A percentile compares a stretch with the other conserved stretches of the same genome.
phyloP scores from a whole-genome alignment of 2,113 vertebrate genomes.

The Megaptera novaeangliae region DNA sequence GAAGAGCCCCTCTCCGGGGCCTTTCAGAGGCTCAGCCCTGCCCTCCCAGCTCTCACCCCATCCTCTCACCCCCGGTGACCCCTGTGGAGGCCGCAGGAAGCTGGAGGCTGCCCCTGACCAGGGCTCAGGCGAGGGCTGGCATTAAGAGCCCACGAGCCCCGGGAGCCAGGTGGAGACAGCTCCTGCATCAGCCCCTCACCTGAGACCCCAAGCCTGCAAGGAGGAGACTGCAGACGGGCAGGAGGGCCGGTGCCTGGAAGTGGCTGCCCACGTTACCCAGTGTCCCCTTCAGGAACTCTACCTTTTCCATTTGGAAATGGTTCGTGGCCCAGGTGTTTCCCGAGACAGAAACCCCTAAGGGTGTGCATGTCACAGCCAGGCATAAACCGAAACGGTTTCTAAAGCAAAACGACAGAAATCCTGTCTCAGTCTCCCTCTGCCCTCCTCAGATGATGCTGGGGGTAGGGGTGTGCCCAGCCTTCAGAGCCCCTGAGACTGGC shows the following conservation, averaged over 20 bases:
- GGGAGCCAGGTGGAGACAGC: background rate
- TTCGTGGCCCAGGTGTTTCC: background rate
- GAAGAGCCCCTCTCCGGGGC: background rate
- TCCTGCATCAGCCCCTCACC: background rate
- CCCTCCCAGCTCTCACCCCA: background rate
- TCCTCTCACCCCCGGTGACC: background rate
- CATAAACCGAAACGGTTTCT: background rate
- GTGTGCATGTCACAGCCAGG: background rate
- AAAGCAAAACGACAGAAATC: background rate
- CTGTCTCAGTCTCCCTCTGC: background rate
- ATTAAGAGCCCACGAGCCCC: background rate
- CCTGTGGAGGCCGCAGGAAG: background rate
- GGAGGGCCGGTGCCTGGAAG: fast-evolving
- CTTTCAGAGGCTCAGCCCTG: background rate
- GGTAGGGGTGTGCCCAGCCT: too few relatives aligned
- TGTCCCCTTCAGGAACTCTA: background rate
- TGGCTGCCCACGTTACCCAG: fast-evolving
- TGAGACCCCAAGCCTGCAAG: background rate
- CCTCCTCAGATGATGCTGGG: background rate
- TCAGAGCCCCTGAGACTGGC: background rate
- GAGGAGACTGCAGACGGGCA: too few relatives aligned
- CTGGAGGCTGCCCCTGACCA: background rate
- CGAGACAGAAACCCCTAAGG: background rate
- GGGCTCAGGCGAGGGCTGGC: background rate
- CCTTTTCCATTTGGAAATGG: background rate